Evolutionary conservation across 2,888 invertebrate species (phyloP), one percentile per base, ranked within the genome.

Genomic region (Macrophya alboannulata): DNA sequence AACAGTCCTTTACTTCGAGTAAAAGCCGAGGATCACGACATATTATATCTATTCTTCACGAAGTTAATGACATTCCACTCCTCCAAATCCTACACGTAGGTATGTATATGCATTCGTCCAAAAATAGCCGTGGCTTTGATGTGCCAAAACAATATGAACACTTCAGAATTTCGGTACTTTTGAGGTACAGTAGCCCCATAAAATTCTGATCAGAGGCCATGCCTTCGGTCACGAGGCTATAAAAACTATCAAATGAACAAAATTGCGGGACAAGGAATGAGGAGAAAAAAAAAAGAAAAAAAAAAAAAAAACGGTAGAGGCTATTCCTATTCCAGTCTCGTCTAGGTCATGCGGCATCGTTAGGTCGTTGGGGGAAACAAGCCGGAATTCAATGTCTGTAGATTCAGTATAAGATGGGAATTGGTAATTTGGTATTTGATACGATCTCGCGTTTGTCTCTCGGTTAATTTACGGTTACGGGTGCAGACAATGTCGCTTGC

Each of bases 401-500:
- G 31, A 45, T n/a, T 1, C 31, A 31, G 62, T 71, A 62, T 62
- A 45, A 59, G 81, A 62, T 62, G 43, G 81, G 62, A 81, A 62
- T 81, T 81, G 40, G 81, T 81, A 81, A 81, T 81, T 81, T 81
- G 40, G 81, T 81, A n/a, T 59, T 62, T 62, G 81, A 81, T 81
- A 59, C 59, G 31, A 81, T 81, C 81, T 81, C 81, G 21, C 1
- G n/a, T 40, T 81, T 81, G 43, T 81, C 81, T 81, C 40, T 6
- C 12, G 40, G 59, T 21, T 81, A 62, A 81, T 59, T 62, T 43
- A 62, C 25, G 4, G 31, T 43, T 31, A 31, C 81, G n/a, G 62
- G 48, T 55, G 55, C n/a, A n/a, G n/a, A 55, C 77, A 77, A 77
- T 77, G 31, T 55, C 45, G 9, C 62, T 77, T n/a, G 77, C 31